Evolutionary conservation across 2,113 vertebrate species (phyloP), one percentile per base, ranked within the genome.

Genomic region (Nothobranchius furzeri): DNA sequence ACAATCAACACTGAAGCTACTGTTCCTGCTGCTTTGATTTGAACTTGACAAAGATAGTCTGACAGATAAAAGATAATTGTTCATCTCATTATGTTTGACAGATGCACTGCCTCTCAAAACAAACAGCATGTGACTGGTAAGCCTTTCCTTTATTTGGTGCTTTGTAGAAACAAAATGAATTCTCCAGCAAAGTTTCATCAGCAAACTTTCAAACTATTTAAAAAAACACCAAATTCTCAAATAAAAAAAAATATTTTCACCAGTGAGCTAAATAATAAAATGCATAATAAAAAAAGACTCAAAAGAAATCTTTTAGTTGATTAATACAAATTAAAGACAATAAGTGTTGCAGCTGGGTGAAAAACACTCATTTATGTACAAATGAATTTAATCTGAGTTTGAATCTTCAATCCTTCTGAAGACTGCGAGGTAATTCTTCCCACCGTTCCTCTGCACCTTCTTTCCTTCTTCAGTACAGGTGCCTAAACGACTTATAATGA

Each of bases 391-490:
- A 15, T 63, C 54, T 70, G 14, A 66, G 10, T 63, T 75, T 50
- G 43, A 25, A 74, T 94, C 92, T 35, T 92, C 88, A 54, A 94
- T 81, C 75, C 95, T 91, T 20, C 85, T 88, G 85, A 98, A 97
- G 57, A 98, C 88, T 9, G 95, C 95, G 0, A 95, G 91, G 73
- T 93, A 96, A 61, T 94, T 96, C 82, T 95, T 90, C 10, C 95
- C 95, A 71, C 94, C 92, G 0, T 94, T 96, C 15, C 95, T 92
- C 60, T 94, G 92, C 51, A 98, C 96, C 78, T 98, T 97, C 89
- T 96, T 96, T 40, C 96, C 95, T 78, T 98, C 95, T 68, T 98
- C 96, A 0, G 96, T 96, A 42, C 95, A 96, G 0, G 89, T 93
- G 1, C 94, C 94, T 75, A 98, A 68, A 17, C 92, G 93, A 45